phyloP scores from a whole-genome alignment of 2,797 vertebrate genomes.

The Cirrhinus molitorella region DNA sequence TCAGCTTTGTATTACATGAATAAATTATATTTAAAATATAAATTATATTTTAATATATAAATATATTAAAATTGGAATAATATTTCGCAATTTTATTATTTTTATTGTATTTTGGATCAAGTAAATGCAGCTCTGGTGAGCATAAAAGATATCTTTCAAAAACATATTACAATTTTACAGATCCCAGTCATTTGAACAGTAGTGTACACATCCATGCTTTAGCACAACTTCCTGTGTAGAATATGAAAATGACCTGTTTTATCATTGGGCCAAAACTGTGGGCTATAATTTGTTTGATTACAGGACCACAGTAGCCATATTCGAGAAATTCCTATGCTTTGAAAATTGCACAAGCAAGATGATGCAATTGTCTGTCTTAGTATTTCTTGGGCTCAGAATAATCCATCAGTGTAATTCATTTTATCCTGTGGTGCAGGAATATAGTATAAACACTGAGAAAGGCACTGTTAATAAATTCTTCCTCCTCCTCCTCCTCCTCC shows the following conservation, averaged over 20 bases:
- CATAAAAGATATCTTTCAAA: background rate
- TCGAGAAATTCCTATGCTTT: slow-evolving; percentile 9
- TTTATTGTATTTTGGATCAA: background rate
- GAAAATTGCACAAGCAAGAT: slow-evolving; percentile 5
- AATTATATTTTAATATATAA: no score
- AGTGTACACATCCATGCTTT: background rate
- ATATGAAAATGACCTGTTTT: background rate
- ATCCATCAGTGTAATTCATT: background rate
- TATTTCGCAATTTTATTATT: background rate
- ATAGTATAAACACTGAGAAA: background rate
- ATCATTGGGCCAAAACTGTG: background rate
- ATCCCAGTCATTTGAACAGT: background rate
- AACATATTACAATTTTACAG: background rate
- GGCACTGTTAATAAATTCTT: slow-evolving; percentile 14
- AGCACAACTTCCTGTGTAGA: background rate
- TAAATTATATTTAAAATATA: background rate
- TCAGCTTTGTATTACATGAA: background rate
- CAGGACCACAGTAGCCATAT: slow-evolving; percentile 1
- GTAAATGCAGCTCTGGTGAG: no score
- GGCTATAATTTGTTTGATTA: slow-evolving; percentile 26
- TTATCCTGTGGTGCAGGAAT: background rate
- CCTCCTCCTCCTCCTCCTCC: background rate
- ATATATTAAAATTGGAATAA: no score
- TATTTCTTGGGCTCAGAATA: slow-evolving; percentile 5
- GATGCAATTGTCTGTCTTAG: background rate